phyloP scores from a whole-genome alignment of 2,888 invertebrate species.

The Drosophila rellima region DNA sequence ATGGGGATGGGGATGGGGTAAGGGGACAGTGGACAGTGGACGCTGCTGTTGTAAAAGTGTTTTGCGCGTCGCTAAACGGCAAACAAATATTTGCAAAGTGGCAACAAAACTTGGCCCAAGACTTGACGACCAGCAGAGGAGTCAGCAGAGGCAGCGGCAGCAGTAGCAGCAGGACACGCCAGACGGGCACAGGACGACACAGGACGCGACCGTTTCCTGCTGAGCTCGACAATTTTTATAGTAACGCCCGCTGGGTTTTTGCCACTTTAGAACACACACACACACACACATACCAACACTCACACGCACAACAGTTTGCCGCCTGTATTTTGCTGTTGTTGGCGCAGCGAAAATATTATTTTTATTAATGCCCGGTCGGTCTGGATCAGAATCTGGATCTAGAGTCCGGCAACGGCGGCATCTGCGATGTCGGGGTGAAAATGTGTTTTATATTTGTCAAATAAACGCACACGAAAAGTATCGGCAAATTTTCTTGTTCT shows the following conservation, averaged over 20 bases:
- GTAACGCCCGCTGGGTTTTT: constrained; percentile 48
- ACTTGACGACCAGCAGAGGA: constrained; percentile 34
- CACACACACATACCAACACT: constrained; percentile 11
- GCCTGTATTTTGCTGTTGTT: constrained; percentile 20
- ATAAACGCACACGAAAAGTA: constrained; percentile 69
- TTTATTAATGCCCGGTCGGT: constrained; percentile 74
- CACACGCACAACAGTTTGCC: constrained; percentile 42
- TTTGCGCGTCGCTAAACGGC: constrained; percentile 72
- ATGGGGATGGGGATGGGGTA: too few species aligned
- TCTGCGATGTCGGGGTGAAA: constrained; percentile 62
- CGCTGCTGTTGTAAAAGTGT: constrained; percentile 66
- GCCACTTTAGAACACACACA: constrained; percentile 54
- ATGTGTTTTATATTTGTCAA: constrained; percentile 80
- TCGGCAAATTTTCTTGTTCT: constrained; percentile 34
- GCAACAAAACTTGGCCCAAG: constrained; percentile 69
- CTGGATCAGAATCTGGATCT: constrained; percentile 53
- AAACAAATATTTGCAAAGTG: constrained; percentile 80
- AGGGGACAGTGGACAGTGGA: constrained; percentile 11
- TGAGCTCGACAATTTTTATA: constrained; percentile 66
- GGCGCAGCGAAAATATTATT: constrained; percentile 70
- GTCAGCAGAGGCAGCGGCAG: constrained; percentile 15
- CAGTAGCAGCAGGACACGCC: constrained; percentile 10
- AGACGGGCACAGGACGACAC: constrained; percentile 32
- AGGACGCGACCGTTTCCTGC: constrained; percentile 51
- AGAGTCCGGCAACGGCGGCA: constrained; percentile 31